These are phyloP conservation scores for Malurus elegans DNA, from an alignment of 2,113 vertebrate genomes.

Conservation along the genomic window DNA sequence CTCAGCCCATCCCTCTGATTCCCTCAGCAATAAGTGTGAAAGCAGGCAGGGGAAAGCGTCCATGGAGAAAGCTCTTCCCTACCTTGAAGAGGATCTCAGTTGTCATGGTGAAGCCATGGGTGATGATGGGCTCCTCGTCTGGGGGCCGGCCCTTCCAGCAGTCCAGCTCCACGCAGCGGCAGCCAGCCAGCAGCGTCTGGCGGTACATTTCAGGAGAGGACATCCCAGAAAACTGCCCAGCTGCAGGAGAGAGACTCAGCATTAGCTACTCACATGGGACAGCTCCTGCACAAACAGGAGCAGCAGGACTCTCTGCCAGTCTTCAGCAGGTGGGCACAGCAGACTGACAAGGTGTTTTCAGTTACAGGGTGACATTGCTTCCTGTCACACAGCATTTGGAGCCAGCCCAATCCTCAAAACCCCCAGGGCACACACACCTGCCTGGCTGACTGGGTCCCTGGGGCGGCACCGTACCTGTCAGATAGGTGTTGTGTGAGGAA, in stretches of 20 bases:
- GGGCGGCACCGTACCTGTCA: constrained; percentile 78
- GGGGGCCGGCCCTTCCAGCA: constrained; percentile 97
- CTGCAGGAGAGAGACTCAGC: constrained; percentile 58
- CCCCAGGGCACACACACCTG: background rate
- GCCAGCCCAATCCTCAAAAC: background rate
- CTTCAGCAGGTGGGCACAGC: background rate
- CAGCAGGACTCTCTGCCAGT: background rate
- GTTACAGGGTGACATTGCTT: background rate
- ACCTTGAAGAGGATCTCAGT: constrained; percentile 98
- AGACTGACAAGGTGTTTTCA: background rate
- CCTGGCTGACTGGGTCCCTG: accelerated
- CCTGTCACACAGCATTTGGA: background rate
- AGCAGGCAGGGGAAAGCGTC: background rate
- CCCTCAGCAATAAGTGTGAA: background rate
- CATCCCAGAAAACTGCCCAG: constrained; percentile 92
- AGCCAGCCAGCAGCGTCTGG: constrained; percentile 90
- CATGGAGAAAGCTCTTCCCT: background rate
- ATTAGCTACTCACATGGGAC: accelerated
- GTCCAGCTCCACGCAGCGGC: constrained; percentile 95
- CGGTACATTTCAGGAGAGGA: constrained; percentile 98
- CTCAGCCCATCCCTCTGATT: background rate
- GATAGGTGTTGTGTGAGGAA: constrained; percentile 97
- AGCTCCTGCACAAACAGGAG: background rate
- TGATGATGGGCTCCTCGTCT: constrained; percentile 96
- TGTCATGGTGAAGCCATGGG: constrained; percentile 98